Conservation (phyloP, 2,888 invertebrate genomes). For the Scelioninae gen. 1 region DNA sequence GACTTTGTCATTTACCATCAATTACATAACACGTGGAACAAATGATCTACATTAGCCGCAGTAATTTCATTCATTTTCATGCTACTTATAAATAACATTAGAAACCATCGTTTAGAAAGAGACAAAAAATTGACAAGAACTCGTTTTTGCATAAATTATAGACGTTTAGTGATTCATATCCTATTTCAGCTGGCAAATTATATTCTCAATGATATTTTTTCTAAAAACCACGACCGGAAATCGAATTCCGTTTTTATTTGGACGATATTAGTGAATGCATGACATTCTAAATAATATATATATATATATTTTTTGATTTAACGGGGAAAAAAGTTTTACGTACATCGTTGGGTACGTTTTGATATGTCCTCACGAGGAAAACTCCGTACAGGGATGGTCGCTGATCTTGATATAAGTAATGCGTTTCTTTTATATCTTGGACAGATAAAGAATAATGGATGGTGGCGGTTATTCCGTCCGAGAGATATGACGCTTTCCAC, state of each 20-base stretch:
- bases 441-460: constrained; percentile 84
- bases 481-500: constrained; percentile 81
- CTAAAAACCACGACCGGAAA: constrained; percentile 53
- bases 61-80: constrained; percentile 31
- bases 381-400: constrained; percentile 75
- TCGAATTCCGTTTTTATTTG: constrained; percentile 53
- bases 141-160: constrained; percentile 49
- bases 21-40: constrained; percentile 28
- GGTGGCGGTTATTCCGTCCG: constrained; percentile 75
- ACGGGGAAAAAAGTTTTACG: constrained; percentile 29
- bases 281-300: constrained; percentile 27
- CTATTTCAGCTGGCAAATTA: constrained; percentile 48
- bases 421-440: constrained; percentile 82
- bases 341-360: constrained; percentile 21
- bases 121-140: constrained; percentile 19
- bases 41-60: constrained; percentile 31
- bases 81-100: constrained; percentile 54
- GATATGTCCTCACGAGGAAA: constrained; percentile 65
- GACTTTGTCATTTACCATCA: constrained; percentile 47
- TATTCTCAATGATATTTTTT: constrained; percentile 42
- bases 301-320: constrained; percentile 1
- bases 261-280: constrained; percentile 24
- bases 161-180: constrained; percentile 43
- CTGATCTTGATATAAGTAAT: constrained; percentile 83
- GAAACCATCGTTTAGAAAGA: constrained; percentile 12